Conservation (phyloP, 2,113 vertebrate genomes). For the Illadopsis cleaveri region DNA sequence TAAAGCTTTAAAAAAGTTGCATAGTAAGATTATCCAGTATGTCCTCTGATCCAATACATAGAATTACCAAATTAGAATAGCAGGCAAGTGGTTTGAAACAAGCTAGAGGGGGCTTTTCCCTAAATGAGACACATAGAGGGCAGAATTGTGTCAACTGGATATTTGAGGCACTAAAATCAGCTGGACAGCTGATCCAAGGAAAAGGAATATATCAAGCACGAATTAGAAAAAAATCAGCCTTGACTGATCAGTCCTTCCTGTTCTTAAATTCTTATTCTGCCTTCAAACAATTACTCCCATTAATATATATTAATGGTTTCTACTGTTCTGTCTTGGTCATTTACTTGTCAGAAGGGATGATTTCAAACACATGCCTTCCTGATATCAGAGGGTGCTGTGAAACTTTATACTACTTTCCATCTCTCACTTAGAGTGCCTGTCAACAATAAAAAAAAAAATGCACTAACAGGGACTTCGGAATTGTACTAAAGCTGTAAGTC, state of each 20-base stretch:
- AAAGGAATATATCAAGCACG: not conserved
- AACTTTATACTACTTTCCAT: not conserved
- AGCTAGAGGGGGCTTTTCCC: not conserved
- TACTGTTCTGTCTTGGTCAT: not conserved
- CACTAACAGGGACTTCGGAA: not conserved
- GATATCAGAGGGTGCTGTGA: not conserved
- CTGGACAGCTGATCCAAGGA: not conserved
- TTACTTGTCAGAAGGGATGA: not conserved
- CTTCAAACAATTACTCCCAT: not conserved
- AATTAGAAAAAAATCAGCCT: not conserved
- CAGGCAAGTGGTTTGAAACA: not conserved
- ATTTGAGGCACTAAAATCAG: not conserved
- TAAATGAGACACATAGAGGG: not conserved
- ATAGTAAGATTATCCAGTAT: not conserved
- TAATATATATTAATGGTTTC: not conserved
- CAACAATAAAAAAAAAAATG: not conserved
- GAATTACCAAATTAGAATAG: not conserved
- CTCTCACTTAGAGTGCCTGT: not conserved
- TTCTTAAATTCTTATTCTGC: not conserved
- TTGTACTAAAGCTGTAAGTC: not conserved
- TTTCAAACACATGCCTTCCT: not conserved
- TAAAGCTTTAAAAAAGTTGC: not conserved
- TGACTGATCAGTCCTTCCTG: not conserved
- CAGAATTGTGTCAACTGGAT: not conserved
- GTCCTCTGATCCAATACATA: not conserved